Evolutionary conservation across 2,113 vertebrate species (phyloP).

Genomic region (Nibea albiflora): DNA sequence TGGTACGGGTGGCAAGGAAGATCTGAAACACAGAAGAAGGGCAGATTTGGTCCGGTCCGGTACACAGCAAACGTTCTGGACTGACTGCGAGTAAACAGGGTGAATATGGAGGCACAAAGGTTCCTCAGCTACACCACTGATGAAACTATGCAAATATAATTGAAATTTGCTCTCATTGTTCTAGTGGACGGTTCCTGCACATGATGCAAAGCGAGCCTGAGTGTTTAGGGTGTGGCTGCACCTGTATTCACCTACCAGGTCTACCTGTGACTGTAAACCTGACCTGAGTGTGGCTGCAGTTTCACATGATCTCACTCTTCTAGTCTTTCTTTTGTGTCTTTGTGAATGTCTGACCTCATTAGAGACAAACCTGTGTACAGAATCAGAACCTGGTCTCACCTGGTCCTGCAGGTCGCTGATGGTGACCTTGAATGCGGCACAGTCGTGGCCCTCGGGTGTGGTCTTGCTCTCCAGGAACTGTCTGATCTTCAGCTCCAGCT

Average conservation of each 20-base stretch:
- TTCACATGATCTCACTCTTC: neutral
- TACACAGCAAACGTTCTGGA: no score
- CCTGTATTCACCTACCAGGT: neutral
- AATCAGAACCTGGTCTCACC: constrained; percentile 66
- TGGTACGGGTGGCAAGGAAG: constrained; percentile 60
- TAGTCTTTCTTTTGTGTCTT: neutral
- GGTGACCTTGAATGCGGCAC: constrained; percentile 6
- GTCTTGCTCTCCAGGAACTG: constrained; percentile 76
- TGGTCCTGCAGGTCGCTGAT: constrained; percentile 75
- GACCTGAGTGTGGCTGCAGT: neutral
- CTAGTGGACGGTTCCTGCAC: neutral
- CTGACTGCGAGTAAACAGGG: neutral
- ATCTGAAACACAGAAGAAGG: constrained; percentile 71
- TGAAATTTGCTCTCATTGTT: neutral
- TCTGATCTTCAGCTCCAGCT: constrained; percentile 83
- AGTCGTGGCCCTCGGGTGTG: constrained; percentile 52
- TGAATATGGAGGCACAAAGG: neutral
- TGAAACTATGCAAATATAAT: constrained; percentile 19
- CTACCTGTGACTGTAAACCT: neutral
- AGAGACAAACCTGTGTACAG: neutral
- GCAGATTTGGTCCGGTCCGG: neutral
- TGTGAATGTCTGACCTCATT: neutral
- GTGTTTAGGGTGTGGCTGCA: constrained; percentile 34
- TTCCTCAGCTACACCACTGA: neutral
- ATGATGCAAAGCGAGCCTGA: neutral